These are phyloP conservation scores for Agriotes lineatus DNA, from an alignment of 2,888 invertebrate species.

Conservation along the genomic window DNA sequence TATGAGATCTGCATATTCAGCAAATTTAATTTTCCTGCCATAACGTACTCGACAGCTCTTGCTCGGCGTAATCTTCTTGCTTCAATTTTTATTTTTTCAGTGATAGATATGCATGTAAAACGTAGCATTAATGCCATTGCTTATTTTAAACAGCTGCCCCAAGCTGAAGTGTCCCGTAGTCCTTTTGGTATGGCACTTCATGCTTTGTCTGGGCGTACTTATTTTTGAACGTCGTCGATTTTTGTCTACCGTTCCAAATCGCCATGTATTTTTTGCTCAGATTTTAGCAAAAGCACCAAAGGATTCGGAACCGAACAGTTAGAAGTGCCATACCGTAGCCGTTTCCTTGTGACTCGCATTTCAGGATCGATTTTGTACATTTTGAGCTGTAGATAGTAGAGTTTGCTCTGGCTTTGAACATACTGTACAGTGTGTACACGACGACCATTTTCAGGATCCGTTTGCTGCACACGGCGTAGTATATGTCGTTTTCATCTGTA, in stretches of 20 bases:
- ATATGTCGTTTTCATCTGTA: slow-evolving; percentile 12
- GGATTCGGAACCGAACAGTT: slow-evolving; percentile 65
- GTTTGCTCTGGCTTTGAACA: slow-evolving; percentile 32
- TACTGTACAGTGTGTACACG: slow-evolving; percentile 5
- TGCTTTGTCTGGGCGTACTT: slow-evolving; percentile 51
- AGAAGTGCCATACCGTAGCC: slow-evolving; percentile 65
- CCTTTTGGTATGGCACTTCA: slow-evolving; percentile 65
- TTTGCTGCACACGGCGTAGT: no score
- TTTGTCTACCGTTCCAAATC: slow-evolving; percentile 42
- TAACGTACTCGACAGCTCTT: no score
- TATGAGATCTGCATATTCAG: no score
- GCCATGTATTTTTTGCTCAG: slow-evolving; percentile 26
- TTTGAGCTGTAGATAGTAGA: slow-evolving; percentile 33
- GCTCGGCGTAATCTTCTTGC: no score
- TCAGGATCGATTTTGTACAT: slow-evolving; percentile 59
- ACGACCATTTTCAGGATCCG: slow-evolving; percentile 3
- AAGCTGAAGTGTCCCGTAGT: slow-evolving; percentile 39
- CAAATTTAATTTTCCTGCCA: no score
- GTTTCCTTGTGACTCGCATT: slow-evolving; percentile 46
- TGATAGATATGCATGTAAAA: background rate
- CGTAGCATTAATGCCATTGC: background rate
- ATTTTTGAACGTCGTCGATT: background rate
- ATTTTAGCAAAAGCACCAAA: slow-evolving; percentile 45
- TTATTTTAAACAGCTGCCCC: slow-evolving; percentile 44
- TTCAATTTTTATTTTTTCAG: no score